Percentiles rank a stretch among this genome's conserved stretches.
Conservation (phyloP, 2,797 vertebrate genomes). For the Galago senegalensis region DNA sequence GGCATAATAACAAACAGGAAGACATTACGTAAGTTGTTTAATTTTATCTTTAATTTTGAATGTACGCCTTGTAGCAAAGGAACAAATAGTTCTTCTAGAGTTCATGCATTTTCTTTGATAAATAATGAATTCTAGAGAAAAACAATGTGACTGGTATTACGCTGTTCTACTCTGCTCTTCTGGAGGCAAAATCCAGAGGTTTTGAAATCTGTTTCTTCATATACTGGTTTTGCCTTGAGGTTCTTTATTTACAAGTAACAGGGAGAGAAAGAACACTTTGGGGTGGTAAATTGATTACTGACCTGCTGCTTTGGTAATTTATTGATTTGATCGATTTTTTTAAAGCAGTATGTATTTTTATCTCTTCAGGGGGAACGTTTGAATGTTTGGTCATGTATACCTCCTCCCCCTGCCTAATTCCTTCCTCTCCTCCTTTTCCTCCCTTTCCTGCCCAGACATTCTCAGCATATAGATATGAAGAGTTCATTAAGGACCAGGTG, state of each 20-base stretch:
- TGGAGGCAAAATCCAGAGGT: constrained; percentile 30
- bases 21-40: background rate
- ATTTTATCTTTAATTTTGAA: constrained; percentile 13
- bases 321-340: constrained; percentile 63
- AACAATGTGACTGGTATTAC: background rate
- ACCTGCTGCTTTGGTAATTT: constrained; percentile 45
- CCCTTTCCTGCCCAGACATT: background rate
- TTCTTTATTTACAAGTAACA: constrained; percentile 33
- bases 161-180: background rate
- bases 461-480: background rate
- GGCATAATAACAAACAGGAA: background rate
- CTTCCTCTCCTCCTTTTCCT: background rate
- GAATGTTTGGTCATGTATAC: background rate
- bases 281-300: background rate
- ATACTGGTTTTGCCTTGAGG: constrained; percentile 36
- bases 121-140: background rate
- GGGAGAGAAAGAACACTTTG: constrained; percentile 6
- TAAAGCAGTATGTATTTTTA: background rate
- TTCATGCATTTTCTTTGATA: constrained; percentile 15
- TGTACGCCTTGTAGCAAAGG: background rate
- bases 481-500: background rate
- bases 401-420: background rate
- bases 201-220: constrained; percentile 32
- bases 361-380: constrained; percentile 31
- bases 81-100: background rate